These are phyloP conservation scores for Panopea generosa DNA, from an alignment of 2,888 invertebrate species.

Conservation along the genomic window DNA sequence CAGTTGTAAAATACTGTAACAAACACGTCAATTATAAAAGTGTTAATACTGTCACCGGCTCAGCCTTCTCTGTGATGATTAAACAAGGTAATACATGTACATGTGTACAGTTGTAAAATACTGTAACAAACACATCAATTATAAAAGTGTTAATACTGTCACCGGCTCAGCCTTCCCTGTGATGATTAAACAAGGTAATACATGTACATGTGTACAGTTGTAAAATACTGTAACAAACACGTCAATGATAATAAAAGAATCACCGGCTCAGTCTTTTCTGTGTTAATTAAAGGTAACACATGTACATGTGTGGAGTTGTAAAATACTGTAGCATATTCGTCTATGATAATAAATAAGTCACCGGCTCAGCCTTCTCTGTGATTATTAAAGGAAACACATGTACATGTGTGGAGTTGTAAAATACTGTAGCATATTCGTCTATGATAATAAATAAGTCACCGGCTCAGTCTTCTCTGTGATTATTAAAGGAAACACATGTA, in stretches of 20 bases:
- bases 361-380: too few relatives aligned
- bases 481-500: too few relatives aligned
- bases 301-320: background rate
- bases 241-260: conserved; percentile 28
- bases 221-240: background rate
- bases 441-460: too few relatives aligned
- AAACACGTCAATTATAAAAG: conserved; percentile 24
- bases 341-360: too few relatives aligned
- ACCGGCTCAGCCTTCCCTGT: conserved; percentile 37
- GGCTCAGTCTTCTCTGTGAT: too few relatives aligned
- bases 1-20: background rate
- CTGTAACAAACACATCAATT: conserved; percentile 3
- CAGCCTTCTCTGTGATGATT: conserved; percentile 43
- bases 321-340: too few relatives aligned
- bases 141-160: conserved; percentile 25
- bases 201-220: background rate
- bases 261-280: conserved; percentile 32
- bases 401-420: too few relatives aligned
- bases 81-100: conserved; percentile 41
- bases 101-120: background rate
- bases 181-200: conserved; percentile 54
- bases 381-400: too few relatives aligned
- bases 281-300: conserved; percentile 51
- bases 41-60: conserved; percentile 21
- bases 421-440: too few relatives aligned